Base-by-base conservation (phyloP, 1,140 invertebrate genomes). In the Laupala kohalensis region DNA sequence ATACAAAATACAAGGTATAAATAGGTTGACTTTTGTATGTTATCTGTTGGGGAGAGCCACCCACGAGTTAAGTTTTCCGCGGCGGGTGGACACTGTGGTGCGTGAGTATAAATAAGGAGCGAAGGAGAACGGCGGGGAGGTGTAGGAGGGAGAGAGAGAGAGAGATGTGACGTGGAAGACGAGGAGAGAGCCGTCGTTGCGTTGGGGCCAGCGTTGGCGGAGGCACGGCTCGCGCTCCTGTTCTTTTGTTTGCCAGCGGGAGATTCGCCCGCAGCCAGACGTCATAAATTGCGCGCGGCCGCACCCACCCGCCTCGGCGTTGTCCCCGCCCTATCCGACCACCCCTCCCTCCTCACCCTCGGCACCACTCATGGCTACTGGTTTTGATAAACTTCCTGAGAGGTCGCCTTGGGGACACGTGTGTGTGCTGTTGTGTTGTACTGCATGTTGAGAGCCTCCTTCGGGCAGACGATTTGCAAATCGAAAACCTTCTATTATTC, bases 1-100 rank as follows among this genome's bases (percentile, higher is more conserved):
- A 27, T 68, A 68, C 67, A 68, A 68, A 68, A 68, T 68, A 68
- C 67, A 68, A 68, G 27, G 67, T 68, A 29, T 24, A 68, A 68
- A 68, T 68, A 29, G 67, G 67, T 53, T 68, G 67, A 68, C 26
- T 68, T 68, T 23, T 68, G 67, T 68, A 23, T 67, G 24, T 67
- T 67, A 28, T 29, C n/a, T 37, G 27, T 68, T n/a, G 27, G 37
- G 9, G 37, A 29, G 29, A 27, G 26, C 67, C 67, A 68, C 67
- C 67, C 67, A 68, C 67, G 27, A 68, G 28, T 68, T 53, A 53
- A 53, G 37, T 53, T 53, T 53, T 53, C 37, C 37, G 37, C 37
- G 37, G 37, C 4, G 37, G 37, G 19, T 19, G 37, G n/a, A n/a
- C n/a, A n/a, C n/a, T n/a, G 9, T 53, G 9, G 37, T 19, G 19